These are phyloP conservation scores for Zosterops borbonicus DNA, from an alignment of 2,113 vertebrate species.

Conservation along the genomic window DNA sequence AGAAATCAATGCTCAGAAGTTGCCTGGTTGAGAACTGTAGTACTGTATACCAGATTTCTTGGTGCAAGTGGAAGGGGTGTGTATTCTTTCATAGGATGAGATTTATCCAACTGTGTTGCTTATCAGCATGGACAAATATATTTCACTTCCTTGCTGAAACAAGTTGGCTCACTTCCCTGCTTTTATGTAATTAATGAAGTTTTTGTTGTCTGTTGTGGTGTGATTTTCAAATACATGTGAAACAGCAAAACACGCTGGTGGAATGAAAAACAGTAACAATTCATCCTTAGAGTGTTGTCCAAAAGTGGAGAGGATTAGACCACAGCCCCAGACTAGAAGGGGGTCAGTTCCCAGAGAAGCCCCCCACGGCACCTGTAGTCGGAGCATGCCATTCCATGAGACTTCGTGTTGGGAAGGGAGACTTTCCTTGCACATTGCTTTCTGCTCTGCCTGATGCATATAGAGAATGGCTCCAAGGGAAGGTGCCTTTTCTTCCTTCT, in stretches of 20 bases:
- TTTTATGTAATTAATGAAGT: background rate
- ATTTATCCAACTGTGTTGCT: background rate
- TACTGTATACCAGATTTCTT: background rate
- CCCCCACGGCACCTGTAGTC: background rate
- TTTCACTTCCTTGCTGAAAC: background rate
- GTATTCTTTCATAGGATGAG: background rate
- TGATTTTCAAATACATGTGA: background rate
- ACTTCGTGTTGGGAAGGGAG: background rate
- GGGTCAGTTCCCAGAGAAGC: background rate
- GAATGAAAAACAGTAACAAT: background rate
- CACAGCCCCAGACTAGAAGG: background rate
- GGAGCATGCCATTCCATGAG: rapidly evolving
- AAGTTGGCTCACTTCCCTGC: background rate
- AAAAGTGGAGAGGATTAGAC: background rate
- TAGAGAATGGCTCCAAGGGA: background rate
- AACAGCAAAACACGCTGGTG: background rate
- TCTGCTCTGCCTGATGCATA: background rate
- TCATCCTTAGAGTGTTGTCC: background rate
- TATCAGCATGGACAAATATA: background rate
- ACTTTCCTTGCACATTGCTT: background rate
- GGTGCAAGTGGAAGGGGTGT: background rate
- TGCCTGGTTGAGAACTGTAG: background rate
- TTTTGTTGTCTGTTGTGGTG: background rate
- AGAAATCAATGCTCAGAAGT: background rate
- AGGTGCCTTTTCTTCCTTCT: background rate